Evolutionary conservation across 2,888 invertebrate genomes (phyloP), one percentile per base, ranked within the genome.

Genomic region (Drosophila mimetica): DNA sequence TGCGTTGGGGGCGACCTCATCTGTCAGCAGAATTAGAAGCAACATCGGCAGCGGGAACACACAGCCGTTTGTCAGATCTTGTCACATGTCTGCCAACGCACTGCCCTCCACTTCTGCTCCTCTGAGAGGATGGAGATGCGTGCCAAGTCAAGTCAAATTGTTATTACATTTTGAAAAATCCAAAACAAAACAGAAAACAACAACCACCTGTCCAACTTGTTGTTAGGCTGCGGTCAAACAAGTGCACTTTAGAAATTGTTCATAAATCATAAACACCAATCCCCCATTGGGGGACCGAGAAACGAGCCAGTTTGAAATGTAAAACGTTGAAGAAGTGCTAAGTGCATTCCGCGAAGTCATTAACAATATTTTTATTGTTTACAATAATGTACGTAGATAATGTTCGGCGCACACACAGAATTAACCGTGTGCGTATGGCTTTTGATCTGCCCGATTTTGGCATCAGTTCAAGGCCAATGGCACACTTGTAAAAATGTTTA

Each of bases 191-290:
- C 6, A 46, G 39, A 36, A 8, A 46, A n/a, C 47, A 51, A 42
- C 25, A 69, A 51, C 30, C 50, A 83, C 83, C 75, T 77, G 87
- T 86, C 74, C 77, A 59, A 79, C 77, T 75, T 78, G 82, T 80
- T 79, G 84, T 77, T 70, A 76, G 86, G 75, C 86, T 82, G 89
- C 88, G 84, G 88, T 88, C 88, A 88, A 88, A 88, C 88, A 89
- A 88, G 89, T 88, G 88, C 88, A 88, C 88, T 88, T 88, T 88
- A 88, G 86, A 82, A 82, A 82, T 88, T 86, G 89, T 79, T 80
- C 84, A 85, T 86, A 88, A 87, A 89, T 87, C 87, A 78, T 81
- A 79, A 74, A 67, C 66, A 48, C 44, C 50, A 42, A 54, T 44
- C 25, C 25, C 25, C 25, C 25, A 25, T 7, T 47, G 42, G 51